Evolutionary conservation across 2,888 invertebrate genomes (phyloP).

Genomic region (Leptinotarsa juncta): DNA sequence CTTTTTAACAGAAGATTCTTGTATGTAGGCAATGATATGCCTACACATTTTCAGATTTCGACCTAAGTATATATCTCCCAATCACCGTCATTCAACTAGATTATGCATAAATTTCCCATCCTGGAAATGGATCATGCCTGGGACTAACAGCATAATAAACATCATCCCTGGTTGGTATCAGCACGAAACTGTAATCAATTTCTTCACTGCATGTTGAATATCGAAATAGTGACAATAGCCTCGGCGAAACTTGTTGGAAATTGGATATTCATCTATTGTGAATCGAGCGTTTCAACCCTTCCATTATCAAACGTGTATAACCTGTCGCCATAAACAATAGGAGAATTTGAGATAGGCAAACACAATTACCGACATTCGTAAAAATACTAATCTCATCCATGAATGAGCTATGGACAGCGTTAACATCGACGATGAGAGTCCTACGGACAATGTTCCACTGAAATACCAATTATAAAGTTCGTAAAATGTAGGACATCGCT

Average conservation of each 20-base stretch:
- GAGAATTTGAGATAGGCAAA: conserved; percentile 61
- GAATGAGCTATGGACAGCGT: conserved; percentile 53
- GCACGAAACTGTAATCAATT: conserved; percentile 37
- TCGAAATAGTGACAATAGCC: conserved; percentile 50
- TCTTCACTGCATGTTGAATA: conserved; percentile 39
- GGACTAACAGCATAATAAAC: conserved; percentile 9
- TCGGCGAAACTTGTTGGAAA: conserved; percentile 52
- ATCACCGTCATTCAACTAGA: no score
- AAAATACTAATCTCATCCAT: conserved; percentile 62
- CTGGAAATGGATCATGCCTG: background rate
- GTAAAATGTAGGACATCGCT: conserved; percentile 61
- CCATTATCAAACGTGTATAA: conserved; percentile 59
- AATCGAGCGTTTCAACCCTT: conserved; percentile 52
- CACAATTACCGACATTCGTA: conserved; percentile 63
- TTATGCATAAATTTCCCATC: background rate
- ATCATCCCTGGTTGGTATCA: conserved; percentile 2
- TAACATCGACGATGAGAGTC: conserved; percentile 56
- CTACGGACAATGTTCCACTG: conserved; percentile 53
- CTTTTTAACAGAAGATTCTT: no score
- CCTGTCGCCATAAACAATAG: conserved; percentile 60
- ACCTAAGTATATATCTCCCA: no score
- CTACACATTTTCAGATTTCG: no score
- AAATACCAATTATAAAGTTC: conserved; percentile 62
- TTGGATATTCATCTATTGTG: conserved; percentile 56
- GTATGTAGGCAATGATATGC: no score